Base-by-base conservation (phyloP, 92 coral and sea anemone species). In the Umimayanthus kanabou region DNA sequence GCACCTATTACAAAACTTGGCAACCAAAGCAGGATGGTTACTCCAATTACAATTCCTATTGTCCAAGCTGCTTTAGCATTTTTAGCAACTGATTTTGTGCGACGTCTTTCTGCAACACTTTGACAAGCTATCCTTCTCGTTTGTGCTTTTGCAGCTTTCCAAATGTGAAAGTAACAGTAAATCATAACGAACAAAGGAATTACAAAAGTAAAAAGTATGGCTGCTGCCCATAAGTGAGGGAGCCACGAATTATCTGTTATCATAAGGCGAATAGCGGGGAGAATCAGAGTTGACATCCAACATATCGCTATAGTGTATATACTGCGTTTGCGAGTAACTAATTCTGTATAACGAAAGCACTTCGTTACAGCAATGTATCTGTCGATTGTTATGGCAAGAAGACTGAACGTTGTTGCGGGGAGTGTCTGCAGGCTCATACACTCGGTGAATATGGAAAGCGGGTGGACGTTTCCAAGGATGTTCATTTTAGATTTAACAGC, bases 11-110 rank as follows among this genome's bases (percentile, higher is more conserved):
- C 61, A 42, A 77, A 20, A 45, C 64, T 45, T 49, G 81, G 81
- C 81, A 26, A 40, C 81, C 81, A 77, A 3, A 73, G 49, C 25
- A 73, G 23, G 16, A 73, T 47, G 23, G 43, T 30, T 37, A 37
- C 47, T 2, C 47, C 77, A 37, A 73, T 73, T 3, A 73, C 77
- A 40, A 73, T 73, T 73, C 43, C 77, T 22, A 73, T 40, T 0
- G 77, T 73, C 77, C 77, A 73, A 1, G 49, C 77, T 37, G 77
- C 49, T 73, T 73, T 73, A 37, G 77, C 49, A 37, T 73, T 73
- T 23, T 73, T 73, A 15, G 49, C 77, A 28, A 72, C 22, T 29
- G 76, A 2, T 72, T 43, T 15, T 11, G 76, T 72, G 5, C 43
- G 42, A 13, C 42, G 22, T 72, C 80, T 76, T 76, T 76, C 58